Evolutionary conservation across 2,113 vertebrate species (phyloP).

Genomic region (Neotoma lepida): DNA sequence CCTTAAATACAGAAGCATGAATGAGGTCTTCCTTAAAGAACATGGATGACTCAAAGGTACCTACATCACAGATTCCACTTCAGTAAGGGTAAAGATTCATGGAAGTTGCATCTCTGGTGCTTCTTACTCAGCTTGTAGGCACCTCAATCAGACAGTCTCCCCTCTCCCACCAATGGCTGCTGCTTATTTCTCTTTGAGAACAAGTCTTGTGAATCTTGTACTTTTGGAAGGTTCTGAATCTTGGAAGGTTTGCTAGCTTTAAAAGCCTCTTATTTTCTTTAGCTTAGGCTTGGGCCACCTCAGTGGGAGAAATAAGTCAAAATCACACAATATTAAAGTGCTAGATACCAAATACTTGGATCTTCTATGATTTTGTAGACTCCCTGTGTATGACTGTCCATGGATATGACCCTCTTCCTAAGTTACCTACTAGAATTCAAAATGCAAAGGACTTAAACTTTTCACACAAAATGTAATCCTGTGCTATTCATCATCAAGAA

Average conservation of each 20-base stretch:
- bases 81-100: background rate
- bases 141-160: background rate
- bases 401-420: background rate
- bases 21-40: background rate
- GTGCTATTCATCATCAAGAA: background rate
- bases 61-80: background rate
- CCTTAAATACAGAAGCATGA: background rate
- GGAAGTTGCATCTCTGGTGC: too few species aligned
- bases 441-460: background rate
- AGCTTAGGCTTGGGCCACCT: background rate
- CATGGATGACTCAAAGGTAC: background rate
- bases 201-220: too few species aligned
- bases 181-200: background rate
- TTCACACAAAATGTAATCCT: slow-evolving; percentile 9
- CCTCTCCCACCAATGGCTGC: too few species aligned
- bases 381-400: background rate
- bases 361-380: background rate
- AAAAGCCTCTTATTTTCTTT: background rate
- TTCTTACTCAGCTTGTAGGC: background rate
- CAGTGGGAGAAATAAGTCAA: background rate
- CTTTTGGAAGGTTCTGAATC: background rate
- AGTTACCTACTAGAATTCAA: background rate
- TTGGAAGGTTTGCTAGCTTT: background rate
- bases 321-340: background rate
- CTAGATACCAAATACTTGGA: background rate